Percentiles rank a stretch among this genome's conserved stretches.
Evolutionary conservation across 2,113 vertebrate genomes (phyloP).

Genomic region (Rhinopithecus roxellana): DNA sequence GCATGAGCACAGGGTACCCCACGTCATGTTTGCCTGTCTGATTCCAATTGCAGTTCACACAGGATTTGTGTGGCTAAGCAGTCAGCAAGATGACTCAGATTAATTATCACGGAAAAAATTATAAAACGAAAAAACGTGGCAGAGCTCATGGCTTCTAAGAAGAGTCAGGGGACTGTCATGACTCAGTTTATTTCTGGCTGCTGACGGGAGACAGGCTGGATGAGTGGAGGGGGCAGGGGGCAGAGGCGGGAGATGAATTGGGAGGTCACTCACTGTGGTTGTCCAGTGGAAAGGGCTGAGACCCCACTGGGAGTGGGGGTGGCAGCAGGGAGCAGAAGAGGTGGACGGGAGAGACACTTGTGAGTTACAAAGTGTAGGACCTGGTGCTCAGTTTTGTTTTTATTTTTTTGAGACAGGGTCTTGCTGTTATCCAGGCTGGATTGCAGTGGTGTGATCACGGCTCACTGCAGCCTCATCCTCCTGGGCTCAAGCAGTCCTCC

Average conservation of each 20-base stretch:
- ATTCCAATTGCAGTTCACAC: not conserved
- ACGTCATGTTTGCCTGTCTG: not conserved
- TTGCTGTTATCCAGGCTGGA: not conserved
- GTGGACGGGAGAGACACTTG: accelerated
- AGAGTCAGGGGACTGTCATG: not conserved
- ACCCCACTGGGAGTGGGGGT: accelerated
- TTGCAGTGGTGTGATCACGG: not conserved
- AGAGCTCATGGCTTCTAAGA: not conserved
- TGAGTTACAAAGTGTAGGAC: not conserved
- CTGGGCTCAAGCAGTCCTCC: not conserved
- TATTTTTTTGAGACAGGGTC: not conserved
- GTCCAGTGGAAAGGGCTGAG: too few relatives aligned
- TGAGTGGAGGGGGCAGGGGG: too few relatives aligned
- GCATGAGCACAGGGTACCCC: accelerated
- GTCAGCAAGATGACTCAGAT: not conserved
- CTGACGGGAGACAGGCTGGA: too few relatives aligned
- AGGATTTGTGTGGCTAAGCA: not conserved
- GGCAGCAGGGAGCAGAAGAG: too few relatives aligned
- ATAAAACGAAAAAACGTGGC: accelerated
- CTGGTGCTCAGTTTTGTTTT: accelerated
- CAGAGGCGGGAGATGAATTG: not conserved
- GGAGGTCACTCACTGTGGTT: not conserved
- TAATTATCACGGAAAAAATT: not conserved
- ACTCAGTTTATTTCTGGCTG: not conserved
- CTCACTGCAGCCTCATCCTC: not conserved